These are phyloP conservation scores for Adrianichthys oophorus DNA, from an alignment of 2,797 vertebrate genomes.

Conservation along the genomic window DNA sequence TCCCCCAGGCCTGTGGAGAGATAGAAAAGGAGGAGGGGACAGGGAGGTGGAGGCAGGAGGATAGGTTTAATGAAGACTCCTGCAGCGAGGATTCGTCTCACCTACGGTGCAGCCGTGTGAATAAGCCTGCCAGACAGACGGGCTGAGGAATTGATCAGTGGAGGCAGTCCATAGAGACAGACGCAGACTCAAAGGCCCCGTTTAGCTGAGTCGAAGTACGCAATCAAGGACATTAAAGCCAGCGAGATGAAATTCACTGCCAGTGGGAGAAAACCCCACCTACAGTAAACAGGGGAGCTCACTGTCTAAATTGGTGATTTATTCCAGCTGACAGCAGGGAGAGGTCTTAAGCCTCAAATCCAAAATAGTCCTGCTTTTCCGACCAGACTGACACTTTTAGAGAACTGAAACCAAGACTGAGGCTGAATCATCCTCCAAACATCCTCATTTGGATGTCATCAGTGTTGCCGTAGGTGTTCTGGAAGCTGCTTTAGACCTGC, in stretches of 20 bases:
- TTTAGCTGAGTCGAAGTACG: conserved; percentile 45
- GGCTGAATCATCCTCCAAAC: conserved; percentile 26
- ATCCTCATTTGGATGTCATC: background rate
- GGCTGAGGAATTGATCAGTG: conserved; percentile 64
- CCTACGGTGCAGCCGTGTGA: conserved; percentile 49
- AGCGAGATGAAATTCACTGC: conserved; percentile 41
- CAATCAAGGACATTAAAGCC: conserved; percentile 57
- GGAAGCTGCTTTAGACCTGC: conserved; percentile 67
- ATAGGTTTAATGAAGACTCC: conserved; percentile 75
- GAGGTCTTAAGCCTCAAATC: conserved; percentile 18
- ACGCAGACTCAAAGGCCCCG: conserved; percentile 34
- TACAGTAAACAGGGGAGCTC: conserved; percentile 16
- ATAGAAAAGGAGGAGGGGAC: conserved; percentile 31
- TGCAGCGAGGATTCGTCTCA: conserved; percentile 43
- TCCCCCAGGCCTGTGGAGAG: conserved; percentile 54
- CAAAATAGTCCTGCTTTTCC: conserved; percentile 1
- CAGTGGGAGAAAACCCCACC: conserved; percentile 25
- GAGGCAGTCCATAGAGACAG: conserved; percentile 44
- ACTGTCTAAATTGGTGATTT: conserved; percentile 18
- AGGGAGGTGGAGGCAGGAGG: conserved; percentile 33
- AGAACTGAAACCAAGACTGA: conserved; percentile 6
- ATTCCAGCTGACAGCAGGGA: conserved; percentile 30
- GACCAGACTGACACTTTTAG: conserved; percentile 17
- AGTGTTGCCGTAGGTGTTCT: conserved; percentile 47
- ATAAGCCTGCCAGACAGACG: conserved; percentile 63